Percentiles rank a stretch among this genome's conserved stretches.
These are phyloP conservation scores for Andrena praecox DNA, from an alignment of 2,888 invertebrate species.

Conservation along the genomic window DNA sequence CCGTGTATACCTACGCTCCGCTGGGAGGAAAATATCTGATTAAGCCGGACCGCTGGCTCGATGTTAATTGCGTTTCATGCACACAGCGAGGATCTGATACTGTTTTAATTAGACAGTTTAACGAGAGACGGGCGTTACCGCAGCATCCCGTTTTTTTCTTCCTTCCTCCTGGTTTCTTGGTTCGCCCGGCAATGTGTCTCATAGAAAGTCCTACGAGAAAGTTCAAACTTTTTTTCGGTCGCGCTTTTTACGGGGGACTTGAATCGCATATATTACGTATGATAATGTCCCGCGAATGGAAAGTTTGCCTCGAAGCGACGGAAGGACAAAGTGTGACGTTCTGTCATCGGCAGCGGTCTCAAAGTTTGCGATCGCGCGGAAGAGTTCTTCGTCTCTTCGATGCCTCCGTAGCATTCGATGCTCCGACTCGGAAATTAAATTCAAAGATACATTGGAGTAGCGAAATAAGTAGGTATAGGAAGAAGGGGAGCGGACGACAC, in stretches of 20 bases:
- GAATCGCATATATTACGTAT: slow-evolving; percentile 23
- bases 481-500: neutral
- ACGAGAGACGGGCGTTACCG: no score
- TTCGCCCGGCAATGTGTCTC: neutral
- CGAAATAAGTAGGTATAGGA: neutral
- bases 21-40: neutral
- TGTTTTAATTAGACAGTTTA: slow-evolving; percentile 18
- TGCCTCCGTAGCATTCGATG: neutral
- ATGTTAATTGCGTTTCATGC: slow-evolving; percentile 22
- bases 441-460: neutral
- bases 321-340: neutral
- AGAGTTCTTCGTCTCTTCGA: slow-evolving; percentile 1
- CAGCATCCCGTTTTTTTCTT: no score
- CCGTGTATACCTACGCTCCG: neutral
- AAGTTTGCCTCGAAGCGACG: slow-evolving; percentile 14
- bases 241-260: slow-evolving; percentile 9
- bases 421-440: slow-evolving; percentile 7
- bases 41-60: neutral
- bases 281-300: slow-evolving; percentile 33
- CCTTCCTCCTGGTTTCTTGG: neutral
- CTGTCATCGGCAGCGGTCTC: neutral
- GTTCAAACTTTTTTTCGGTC: neutral
- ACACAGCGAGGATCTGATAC: neutral
- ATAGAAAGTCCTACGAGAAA: slow-evolving; percentile 32
- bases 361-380: neutral